These are phyloP conservation scores for Gymnoscelis rufifasciata DNA, from an alignment of 2,888 invertebrate genomes.

Conservation along the genomic window DNA sequence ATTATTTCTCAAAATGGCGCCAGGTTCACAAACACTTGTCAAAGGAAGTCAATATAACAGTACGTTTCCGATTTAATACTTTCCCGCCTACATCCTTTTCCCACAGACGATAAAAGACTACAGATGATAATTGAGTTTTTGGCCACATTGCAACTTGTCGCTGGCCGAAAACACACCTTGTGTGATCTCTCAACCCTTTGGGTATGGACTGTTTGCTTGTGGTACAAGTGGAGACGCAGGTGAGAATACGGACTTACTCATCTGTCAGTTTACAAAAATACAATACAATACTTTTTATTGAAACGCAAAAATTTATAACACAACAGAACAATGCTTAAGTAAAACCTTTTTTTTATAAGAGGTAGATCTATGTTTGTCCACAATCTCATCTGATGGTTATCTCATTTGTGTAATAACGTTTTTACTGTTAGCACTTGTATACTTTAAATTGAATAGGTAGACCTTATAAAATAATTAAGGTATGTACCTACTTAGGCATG, in stretches of 20 bases:
- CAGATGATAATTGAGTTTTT: conserved; percentile 23
- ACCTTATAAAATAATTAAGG: too few relatives aligned
- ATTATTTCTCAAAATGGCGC: not conserved
- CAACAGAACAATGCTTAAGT: too few relatives aligned
- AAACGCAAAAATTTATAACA: too few relatives aligned
- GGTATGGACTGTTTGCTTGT: conserved; percentile 11
- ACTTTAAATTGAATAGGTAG: too few relatives aligned
- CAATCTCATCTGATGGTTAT: too few relatives aligned
- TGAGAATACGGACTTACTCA: not conserved
- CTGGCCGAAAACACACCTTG: conserved; percentile 40
- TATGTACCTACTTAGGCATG: too few relatives aligned
- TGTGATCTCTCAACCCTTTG: conserved; percentile 18
- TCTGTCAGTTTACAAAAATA: too few relatives aligned
- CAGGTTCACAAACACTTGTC: conserved; percentile 7
- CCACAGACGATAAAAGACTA: conserved; percentile 31
- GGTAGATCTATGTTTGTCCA: too few relatives aligned
- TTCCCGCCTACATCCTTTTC: conserved; percentile 34
- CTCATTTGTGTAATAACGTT: too few relatives aligned
- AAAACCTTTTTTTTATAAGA: too few relatives aligned
- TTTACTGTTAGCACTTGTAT: too few relatives aligned
- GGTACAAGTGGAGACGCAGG: conserved; percentile 6
- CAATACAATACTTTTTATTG: too few relatives aligned
- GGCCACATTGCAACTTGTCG: conserved; percentile 59
- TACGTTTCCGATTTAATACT: conserved; percentile 26
- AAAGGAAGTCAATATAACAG: conserved; percentile 26